Conservation (phyloP, 2,113 vertebrate genomes). For the Hyperopisus bebe region DNA sequence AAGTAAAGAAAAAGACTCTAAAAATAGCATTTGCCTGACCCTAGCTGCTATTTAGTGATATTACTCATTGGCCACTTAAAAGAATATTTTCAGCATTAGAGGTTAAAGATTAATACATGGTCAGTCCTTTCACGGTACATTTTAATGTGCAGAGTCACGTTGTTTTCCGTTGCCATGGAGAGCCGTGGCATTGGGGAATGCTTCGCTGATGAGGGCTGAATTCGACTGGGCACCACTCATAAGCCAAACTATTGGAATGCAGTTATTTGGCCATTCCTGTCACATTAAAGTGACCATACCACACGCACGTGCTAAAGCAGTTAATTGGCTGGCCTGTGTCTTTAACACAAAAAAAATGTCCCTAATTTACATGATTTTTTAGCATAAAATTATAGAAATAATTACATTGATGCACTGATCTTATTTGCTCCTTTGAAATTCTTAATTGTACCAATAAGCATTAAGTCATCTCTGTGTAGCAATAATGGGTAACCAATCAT, state of each 20-base stretch:
- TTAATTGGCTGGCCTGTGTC: neutral
- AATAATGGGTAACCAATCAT: no score
- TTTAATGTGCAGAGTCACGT: neutral
- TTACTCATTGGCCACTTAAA: neutral
- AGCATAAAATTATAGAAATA: neutral
- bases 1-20: neutral
- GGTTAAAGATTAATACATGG: constrained; percentile 9
- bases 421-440: neutral
- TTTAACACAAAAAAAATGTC: neutral
- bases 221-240: neutral
- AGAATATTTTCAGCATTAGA: neutral
- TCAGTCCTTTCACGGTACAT: neutral
- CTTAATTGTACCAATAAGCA: neutral
- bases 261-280: neutral
- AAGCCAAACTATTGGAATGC: neutral
- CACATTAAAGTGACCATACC: neutral
- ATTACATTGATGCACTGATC: neutral
- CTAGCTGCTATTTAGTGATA: neutral
- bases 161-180: neutral
- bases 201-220: neutral
- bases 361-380: neutral
- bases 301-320: neutral
- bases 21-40: neutral
- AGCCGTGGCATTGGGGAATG: neutral
- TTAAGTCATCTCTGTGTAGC: neutral